Evolutionary conservation across 2,888 invertebrate genomes (phyloP), one percentile per base, ranked within the genome.

Genomic region (Torymus tubicola): DNA sequence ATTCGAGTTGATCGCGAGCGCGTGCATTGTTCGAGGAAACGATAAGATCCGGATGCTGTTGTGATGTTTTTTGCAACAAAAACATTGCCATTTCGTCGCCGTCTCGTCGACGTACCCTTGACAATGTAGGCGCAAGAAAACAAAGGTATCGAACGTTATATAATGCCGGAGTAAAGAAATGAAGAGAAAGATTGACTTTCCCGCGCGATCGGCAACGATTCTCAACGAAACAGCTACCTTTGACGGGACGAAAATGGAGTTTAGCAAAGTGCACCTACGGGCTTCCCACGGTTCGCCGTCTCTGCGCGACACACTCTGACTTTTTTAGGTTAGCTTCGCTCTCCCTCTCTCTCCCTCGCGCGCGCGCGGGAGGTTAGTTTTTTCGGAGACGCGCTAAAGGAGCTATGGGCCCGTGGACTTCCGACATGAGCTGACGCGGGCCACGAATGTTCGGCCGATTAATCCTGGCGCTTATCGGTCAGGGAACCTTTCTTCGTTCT

Each of bases 271-370:
- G 60, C 74, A 74, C 74, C 71, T 61, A 78, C 81, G 70, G 74
- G 13, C 70, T 71, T 78, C 77, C 78, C 78, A 73, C 74, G 81
- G 78, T 75, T 81, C 64, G 67, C 72, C 55, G 65, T 60, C 60
- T 57, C 65, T 61, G 42, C 42, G 42, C 42, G 42, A 42, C 8
- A 42, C 42, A 42, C 52, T 57, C 58, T 10, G 57, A 12, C 31
- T 58, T 78, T 89, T 89, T 83, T 85, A 90, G 90, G 90, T 90
- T 90, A 90, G 88, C 87, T 89, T 88, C 65, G 87, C 86, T 87
- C 42, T 42, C 42, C 42, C 42, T 42, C 42, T 42, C 31, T 31
- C 42, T 42, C 42, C 42, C 42, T 42, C 42, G 42, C 42, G 42
- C 42, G 21, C 84, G 83, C 83, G 84, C 65, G 18, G 4, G 84